A percentile compares a stretch with the other conserved stretches of the same genome.
phyloP scores from a whole-genome alignment of 2,113 vertebrate species.

The Sceloporus undulatus region DNA sequence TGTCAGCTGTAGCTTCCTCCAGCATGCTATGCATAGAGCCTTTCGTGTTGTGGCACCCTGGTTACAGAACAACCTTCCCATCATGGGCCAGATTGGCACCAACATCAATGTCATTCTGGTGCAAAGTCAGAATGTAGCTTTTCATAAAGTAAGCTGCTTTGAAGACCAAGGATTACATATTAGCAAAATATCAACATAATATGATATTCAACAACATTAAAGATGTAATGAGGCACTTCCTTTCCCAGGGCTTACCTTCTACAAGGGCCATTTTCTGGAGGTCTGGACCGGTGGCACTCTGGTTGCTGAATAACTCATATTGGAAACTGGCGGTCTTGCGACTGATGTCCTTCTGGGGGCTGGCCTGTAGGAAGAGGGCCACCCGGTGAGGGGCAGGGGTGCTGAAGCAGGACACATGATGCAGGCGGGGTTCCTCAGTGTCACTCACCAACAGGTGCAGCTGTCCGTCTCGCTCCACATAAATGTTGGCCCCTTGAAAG shows the following conservation, averaged over 20 bases:
- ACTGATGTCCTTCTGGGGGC: constrained; percentile 73
- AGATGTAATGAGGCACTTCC: neutral
- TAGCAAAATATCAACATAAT: neutral
- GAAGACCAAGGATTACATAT: too few species aligned
- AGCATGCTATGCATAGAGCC: too few species aligned
- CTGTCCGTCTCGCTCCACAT: constrained; percentile 72
- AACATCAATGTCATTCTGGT: too few species aligned
- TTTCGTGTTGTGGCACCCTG: too few species aligned
- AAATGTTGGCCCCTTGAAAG: constrained; percentile 79
- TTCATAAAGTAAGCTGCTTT: neutral
- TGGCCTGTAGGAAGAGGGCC: constrained; percentile 83
- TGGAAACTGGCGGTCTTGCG: constrained; percentile 79
- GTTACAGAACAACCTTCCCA: too few species aligned
- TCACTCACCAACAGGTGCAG: constrained; percentile 76
- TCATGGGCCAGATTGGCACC: too few species aligned
- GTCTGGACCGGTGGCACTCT: constrained; percentile 41
- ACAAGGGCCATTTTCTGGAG: constrained; percentile 50
- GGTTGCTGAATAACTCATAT: constrained; percentile 80
- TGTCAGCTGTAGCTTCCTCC: too few species aligned
- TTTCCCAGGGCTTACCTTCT: constrained; percentile 66
- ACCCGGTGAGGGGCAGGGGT: constrained; percentile 59
- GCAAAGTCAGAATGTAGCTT: too few species aligned
- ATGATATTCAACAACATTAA: neutral
- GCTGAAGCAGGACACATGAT: constrained; percentile 80
- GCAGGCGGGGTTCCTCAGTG: constrained; percentile 34